Conservation (phyloP, 2,888 invertebrate genomes). For the Resseliella maxima region DNA sequence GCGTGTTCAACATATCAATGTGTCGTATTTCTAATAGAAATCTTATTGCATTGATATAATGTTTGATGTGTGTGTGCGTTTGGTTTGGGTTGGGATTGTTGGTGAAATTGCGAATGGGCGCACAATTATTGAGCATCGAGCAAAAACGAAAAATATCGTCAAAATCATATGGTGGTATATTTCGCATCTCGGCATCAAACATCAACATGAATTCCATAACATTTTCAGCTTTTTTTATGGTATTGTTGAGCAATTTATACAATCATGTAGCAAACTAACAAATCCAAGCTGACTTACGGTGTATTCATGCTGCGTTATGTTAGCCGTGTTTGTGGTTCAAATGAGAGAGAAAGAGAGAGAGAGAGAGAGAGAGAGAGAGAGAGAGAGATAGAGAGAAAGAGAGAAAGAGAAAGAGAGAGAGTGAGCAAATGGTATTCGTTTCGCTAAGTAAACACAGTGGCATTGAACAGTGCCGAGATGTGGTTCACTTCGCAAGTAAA, state of each 20-base stretch:
- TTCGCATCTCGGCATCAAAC: background rate
- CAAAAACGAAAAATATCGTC: slow-evolving; percentile 23
- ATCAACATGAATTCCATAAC: background rate
- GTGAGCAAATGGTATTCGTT: slow-evolving; percentile 9
- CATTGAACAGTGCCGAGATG: background rate
- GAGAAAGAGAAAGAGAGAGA: too few species aligned
- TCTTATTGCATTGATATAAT: background rate
- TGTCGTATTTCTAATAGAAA: background rate
- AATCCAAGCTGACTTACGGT: slow-evolving; percentile 47
- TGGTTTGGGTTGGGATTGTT: background rate
- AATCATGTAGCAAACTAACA: slow-evolving; percentile 6
- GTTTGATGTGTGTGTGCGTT: background rate
- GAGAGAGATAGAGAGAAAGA: too few species aligned
- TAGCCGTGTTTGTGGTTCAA: slow-evolving; percentile 36
- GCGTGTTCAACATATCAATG: slow-evolving; percentile 15
- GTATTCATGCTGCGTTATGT: background rate
- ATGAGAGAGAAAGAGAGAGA: too few species aligned
- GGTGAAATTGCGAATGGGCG: background rate
- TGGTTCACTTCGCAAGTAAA: slow-evolving; percentile 18
- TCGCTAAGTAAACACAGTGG: background rate
- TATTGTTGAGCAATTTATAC: slow-evolving; percentile 19
- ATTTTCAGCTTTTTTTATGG: background rate
- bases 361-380: too few species aligned
- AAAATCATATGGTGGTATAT: slow-evolving; percentile 9
- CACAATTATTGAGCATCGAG: slow-evolving; percentile 49